These are phyloP conservation scores for Ctenicera cuprea DNA, from an alignment of 2,888 invertebrate species.

Conservation along the genomic window DNA sequence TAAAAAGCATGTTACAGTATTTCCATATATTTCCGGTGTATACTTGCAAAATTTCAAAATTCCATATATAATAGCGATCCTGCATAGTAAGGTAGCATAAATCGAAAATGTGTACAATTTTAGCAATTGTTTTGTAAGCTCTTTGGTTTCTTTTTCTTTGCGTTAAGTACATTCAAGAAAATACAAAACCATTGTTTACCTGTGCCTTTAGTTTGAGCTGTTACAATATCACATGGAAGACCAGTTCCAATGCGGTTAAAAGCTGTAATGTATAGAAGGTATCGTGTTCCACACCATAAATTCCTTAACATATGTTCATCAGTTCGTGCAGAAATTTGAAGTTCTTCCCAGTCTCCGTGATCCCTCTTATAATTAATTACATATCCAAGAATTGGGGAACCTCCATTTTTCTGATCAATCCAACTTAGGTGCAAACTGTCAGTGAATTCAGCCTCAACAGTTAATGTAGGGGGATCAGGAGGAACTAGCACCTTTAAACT, in stretches of 20 bases:
- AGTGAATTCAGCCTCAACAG: constrained; percentile 87
- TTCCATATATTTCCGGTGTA: too few relatives aligned
- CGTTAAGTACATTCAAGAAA: too few relatives aligned
- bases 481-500: constrained; percentile 86
- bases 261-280: constrained; percentile 92
- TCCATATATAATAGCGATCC: too few relatives aligned
- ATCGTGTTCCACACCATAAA: constrained; percentile 91
- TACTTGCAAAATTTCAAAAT: too few relatives aligned
- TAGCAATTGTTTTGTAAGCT: too few relatives aligned
- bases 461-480: constrained; percentile 89
- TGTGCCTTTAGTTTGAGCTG: constrained; percentile 88
- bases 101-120: too few relatives aligned
- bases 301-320: constrained; percentile 87
- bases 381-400: constrained; percentile 88
- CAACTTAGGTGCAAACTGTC: constrained; percentile 89
- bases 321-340: constrained; percentile 88
- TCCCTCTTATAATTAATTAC: constrained; percentile 93
- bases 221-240: constrained; percentile 90
- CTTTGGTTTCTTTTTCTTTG: too few relatives aligned
- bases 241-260: constrained; percentile 93
- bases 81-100: too few relatives aligned
- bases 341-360: constrained; percentile 94
- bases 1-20: too few relatives aligned
- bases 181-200: constrained; percentile 72
- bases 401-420: constrained; percentile 86